Evolutionary conservation across 2,888 invertebrate species (phyloP).

Genomic region (Adelphocoris suturalis): DNA sequence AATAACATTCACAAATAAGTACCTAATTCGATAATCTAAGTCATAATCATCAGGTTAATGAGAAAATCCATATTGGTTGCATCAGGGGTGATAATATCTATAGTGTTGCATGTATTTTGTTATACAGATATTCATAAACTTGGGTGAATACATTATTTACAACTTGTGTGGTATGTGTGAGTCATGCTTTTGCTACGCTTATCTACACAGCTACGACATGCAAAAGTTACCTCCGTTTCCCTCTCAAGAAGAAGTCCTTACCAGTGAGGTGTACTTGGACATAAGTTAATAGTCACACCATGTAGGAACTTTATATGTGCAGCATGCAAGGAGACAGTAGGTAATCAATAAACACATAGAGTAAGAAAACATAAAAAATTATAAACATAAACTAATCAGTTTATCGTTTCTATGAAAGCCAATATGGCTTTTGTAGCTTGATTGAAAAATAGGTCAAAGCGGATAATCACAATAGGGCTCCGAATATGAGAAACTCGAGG

Average conservation of each 20-base stretch:
- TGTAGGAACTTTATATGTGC: constrained; percentile 75
- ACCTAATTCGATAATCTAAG: too few relatives aligned
- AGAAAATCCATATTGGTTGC: too few relatives aligned
- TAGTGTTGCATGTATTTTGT: too few relatives aligned
- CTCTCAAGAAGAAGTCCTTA: constrained; percentile 78
- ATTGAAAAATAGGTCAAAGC: too few relatives aligned
- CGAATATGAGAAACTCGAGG: too few relatives aligned
- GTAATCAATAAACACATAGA: constrained; percentile 70
- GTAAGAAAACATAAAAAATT: constrained; percentile 5
- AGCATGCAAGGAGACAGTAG: constrained; percentile 77
- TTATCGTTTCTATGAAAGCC: constrained; percentile 3
- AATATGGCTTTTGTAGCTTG: too few relatives aligned
- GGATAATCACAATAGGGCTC: too few relatives aligned
- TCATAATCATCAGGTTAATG: too few relatives aligned
- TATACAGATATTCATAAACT: too few relatives aligned
- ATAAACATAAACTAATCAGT: constrained; percentile 6
- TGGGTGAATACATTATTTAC: too few relatives aligned
- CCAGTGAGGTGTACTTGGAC: constrained; percentile 83
- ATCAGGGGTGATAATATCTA: too few relatives aligned
- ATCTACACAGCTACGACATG: constrained; percentile 45
- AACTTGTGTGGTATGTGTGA: neutral
- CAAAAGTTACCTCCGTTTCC: constrained; percentile 70
- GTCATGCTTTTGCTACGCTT: constrained; percentile 27
- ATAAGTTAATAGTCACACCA: constrained; percentile 80
- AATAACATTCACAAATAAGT: too few relatives aligned